Evolutionary conservation across 35 echinoderm and acorn worm species (phyloP), one percentile per base, ranked within the genome.

Genomic region (Apostichopus japonicus): DNA sequence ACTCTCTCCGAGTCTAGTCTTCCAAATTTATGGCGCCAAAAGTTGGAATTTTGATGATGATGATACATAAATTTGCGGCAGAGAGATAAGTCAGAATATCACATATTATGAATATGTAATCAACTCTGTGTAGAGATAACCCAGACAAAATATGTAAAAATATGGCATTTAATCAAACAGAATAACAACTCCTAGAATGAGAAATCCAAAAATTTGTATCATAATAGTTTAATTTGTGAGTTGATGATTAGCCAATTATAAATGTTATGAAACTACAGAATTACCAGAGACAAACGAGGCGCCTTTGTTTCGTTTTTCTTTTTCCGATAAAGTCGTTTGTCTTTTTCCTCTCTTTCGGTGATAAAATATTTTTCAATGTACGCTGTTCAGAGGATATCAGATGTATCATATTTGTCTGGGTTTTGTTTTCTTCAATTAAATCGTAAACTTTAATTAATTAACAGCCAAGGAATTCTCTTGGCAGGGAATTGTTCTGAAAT

Each of bases 91-190:
- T 75, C 6, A 6, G n/a, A 75, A 23, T 19, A 75, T 75, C 71
- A 21, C 71, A 75, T 23, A n/a, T 75, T 75, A 75, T 75, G 71
- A 14, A 75, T 75, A n/a, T 19, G 6, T 75, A 61, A n/a, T 75
- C 71, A 75, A 75, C 6, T 14, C 57, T 19, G n/a, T 75, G 22
- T 23, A 75, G 11, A 75, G 22, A 19, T 75, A 44, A 75, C n/a
- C 71, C 71, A 75, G 17, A 75, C 71, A 75, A 75, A 75, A 75
- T 75, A 75, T 75, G 71, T 75, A 75, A 75, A 75, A 75, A 19
- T 75, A 75, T 75, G 71, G 71, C 71, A 75, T 75, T 75, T 19
- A 75, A 10, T n/a, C 15, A 75, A 75, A 23, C 71, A 19, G 6
- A 75, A 23, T 61, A 75, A 75, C n/a, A 75, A 75, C 21, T 19